These are phyloP conservation scores for Drosophila punjabiensis DNA, from an alignment of 1,140 invertebrate genomes.

Conservation along the genomic window DNA sequence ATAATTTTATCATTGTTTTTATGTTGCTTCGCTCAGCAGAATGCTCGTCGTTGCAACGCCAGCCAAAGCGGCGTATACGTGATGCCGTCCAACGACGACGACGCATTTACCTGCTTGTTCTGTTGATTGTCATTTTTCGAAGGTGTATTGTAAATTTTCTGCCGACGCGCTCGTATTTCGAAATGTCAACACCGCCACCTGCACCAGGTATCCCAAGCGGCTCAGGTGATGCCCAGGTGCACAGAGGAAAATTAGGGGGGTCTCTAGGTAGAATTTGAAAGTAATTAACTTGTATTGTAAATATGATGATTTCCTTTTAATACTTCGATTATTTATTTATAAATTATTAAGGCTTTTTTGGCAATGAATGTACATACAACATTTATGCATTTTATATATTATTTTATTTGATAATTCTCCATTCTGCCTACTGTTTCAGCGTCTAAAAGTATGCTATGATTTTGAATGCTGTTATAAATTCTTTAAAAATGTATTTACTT, in stretches of 20 bases:
- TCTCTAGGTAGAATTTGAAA: background rate
- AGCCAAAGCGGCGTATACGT: conserved; percentile 74
- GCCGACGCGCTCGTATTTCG: conserved; percentile 77
- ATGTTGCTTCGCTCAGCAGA: conserved; percentile 46
- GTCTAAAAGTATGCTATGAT: too few relatives aligned
- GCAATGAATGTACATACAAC: too few relatives aligned
- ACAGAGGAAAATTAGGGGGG: background rate
- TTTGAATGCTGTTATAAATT: too few relatives aligned
- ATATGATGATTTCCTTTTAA: background rate
- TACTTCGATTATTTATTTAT: too few relatives aligned
- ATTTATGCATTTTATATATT: background rate
- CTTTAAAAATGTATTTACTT: too few relatives aligned
- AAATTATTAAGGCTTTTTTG: too few relatives aligned
- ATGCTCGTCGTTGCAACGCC: conserved; percentile 31
- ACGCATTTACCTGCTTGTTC: conserved; percentile 57
- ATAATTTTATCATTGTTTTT: conserved; percentile 20
- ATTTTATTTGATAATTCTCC: too few relatives aligned
- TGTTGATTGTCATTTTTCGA: conserved; percentile 44
- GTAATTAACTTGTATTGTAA: background rate
- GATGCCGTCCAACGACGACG: conserved; percentile 58
- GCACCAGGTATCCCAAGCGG: conserved; percentile 60
- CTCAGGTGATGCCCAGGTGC: conserved; percentile 67
- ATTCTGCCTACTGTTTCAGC: too few relatives aligned
- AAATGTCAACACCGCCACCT: conserved; percentile 80
- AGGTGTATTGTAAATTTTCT: conserved; percentile 64